phyloP scores from a whole-genome alignment of 2,113 vertebrate species.

The Carettochelys insculpta region DNA sequence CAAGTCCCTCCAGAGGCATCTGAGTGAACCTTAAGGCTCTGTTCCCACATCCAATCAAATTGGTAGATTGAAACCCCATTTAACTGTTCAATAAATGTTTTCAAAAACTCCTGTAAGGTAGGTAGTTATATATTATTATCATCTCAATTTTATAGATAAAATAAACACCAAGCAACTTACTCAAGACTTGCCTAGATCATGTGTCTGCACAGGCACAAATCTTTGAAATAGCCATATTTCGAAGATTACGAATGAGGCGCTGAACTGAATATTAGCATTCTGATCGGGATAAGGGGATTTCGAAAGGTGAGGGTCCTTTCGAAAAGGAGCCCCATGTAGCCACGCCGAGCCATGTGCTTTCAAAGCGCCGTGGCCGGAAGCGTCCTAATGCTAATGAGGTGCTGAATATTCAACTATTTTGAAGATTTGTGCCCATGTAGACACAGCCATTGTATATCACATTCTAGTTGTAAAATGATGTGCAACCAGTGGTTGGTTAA shows the following conservation, averaged over 20 bases:
- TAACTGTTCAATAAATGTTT: neutral
- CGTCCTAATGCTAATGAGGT: no score
- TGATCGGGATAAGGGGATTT: no score
- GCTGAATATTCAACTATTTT: no score
- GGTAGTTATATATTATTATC: neutral
- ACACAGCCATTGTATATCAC: neutral
- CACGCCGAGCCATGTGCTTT: no score
- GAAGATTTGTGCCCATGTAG: no score
- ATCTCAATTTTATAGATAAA: neutral
- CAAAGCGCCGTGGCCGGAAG: no score
- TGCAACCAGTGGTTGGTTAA: neutral
- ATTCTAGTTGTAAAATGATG: neutral
- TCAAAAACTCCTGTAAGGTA: neutral
- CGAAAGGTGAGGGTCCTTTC: no score
- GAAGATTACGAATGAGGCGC: no score
- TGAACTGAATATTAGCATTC: no score
- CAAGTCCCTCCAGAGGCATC: neutral
- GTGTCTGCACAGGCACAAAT: no score
- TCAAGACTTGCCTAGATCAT: neutral
- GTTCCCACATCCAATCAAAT: neutral
- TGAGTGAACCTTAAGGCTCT: neutral
- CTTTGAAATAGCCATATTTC: no score
- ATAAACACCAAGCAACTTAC: neutral
- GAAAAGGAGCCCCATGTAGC: no score
- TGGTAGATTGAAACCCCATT: neutral